These are phyloP conservation scores for Oscarella lobularis DNA, from an alignment of 37 sponge, comb jelly and placozoan genomes.

Conservation along the genomic window DNA sequence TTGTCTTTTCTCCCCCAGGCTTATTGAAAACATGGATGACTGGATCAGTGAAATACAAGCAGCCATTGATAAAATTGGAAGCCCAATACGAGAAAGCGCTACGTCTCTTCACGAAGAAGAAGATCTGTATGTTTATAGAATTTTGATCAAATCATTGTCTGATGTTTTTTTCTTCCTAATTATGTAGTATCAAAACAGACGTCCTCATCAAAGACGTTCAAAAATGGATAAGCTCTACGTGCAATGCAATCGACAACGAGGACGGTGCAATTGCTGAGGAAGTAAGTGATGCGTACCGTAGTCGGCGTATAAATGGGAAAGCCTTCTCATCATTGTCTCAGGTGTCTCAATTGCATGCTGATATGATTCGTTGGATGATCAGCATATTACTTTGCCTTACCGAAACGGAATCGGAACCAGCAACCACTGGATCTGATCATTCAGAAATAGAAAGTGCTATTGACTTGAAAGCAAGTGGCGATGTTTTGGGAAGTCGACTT, in stretches of 20 bases:
- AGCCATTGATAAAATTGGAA: background rate
- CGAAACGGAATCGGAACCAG: background rate
- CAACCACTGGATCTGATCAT: too few relatives aligned
- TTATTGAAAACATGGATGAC: background rate
- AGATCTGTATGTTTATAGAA: too few relatives aligned
- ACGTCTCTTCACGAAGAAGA: too few relatives aligned
- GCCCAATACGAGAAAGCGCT: background rate
- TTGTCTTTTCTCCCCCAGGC: background rate
- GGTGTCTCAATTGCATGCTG: background rate
- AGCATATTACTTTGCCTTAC: background rate
- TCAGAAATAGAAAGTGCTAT: too few relatives aligned
- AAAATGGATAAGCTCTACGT: constrained; percentile 36
- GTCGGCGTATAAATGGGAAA: too few relatives aligned
- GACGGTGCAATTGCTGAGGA: constrained; percentile 22
- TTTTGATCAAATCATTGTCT: too few relatives aligned
- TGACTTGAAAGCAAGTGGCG: background rate
- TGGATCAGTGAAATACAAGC: background rate
- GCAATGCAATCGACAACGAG: constrained; percentile 17
- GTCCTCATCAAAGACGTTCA: constrained; percentile 17
- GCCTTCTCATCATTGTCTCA: background rate
- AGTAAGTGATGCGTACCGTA: constrained; percentile 19
- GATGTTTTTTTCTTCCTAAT: constrained; percentile 1
- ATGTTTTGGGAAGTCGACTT: background rate
- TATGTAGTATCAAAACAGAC: constrained; percentile 13
- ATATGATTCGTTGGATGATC: background rate